Base-by-base conservation (phyloP, 2,113 vertebrate genomes). In the Daphoenositta chrysoptera region DNA sequence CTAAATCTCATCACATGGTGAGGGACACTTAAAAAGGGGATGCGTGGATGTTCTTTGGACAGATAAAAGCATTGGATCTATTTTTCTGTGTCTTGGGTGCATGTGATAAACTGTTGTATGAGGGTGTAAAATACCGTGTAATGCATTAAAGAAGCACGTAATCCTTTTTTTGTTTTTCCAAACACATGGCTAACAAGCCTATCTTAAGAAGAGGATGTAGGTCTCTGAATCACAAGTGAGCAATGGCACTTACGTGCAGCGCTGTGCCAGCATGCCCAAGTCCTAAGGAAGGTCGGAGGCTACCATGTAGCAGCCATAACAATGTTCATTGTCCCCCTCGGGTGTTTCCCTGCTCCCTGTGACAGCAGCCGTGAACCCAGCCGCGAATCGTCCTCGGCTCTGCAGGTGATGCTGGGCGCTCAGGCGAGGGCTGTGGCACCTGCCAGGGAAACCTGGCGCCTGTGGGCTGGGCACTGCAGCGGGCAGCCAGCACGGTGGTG, bases 401-500 rank as follows among this genome's bases (percentile, higher is more conserved):
- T 27, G 30, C 35, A 4, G 87, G 66, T 61, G 65, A 4, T 21
- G 33, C 45, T 18, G 73, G 56, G 57, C 0, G 1, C 77, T 53
- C 15, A 4, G 76, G 53, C 0, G 6, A 9, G 2, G 9, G 39
- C 91, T 51, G 33, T 12, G 83, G n/a, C 60, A 8, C 26, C 50
- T 37, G 45, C 39, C 8, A 5, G 63, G 23, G 45, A 30, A 69
- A 6, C 6, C 40, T 37, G 79, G 35, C 1, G 2, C 14, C 35
- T 54, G 45, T 28, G 60, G 42, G 35, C 26, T 7, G 53, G 7
- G 31, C 20, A 54, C 40, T 61, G 68, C 60, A 28, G 75, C 10
- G 15, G 9, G 35, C 45, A 42, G 11, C 51, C 47, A 3, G 61
- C 51, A 2, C 50, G 1, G 45, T 0, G 51, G 15, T 2, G 68